phyloP scores from a whole-genome alignment of 1,140 invertebrate species.

The Philotrypesis tridentata region DNA sequence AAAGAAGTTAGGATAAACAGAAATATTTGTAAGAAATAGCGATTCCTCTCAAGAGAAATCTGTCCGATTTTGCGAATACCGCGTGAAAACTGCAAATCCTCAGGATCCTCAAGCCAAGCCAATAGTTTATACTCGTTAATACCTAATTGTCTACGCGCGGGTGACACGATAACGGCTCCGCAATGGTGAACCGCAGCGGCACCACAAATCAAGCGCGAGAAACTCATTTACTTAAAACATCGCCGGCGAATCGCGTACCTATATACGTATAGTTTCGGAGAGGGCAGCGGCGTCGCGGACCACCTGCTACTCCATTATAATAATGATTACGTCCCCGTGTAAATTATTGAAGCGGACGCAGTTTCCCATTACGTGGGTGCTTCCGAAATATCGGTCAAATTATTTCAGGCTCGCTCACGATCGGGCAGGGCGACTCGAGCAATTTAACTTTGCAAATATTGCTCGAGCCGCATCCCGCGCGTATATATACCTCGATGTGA shows the following conservation, averaged over 20 bases:
- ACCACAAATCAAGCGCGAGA: constrained; percentile 66
- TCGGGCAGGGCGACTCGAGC: neutral
- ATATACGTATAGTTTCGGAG: constrained; percentile 43
- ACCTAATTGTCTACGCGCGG: constrained; percentile 59
- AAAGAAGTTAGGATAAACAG: no score
- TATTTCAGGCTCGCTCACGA: constrained; percentile 25
- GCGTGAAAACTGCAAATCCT: no score
- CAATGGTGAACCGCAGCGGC: constrained; percentile 7
- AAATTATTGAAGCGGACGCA: constrained; percentile 59
- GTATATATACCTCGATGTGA: no score
- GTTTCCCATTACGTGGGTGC: constrained; percentile 24
- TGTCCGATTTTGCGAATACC: no score
- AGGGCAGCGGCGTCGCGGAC: constrained; percentile 34
- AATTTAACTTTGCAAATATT: constrained; percentile 45
- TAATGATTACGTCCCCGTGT: constrained; percentile 66
- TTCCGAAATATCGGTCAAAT: constrained; percentile 43
- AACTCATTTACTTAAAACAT: constrained; percentile 69
- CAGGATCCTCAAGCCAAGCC: no score
- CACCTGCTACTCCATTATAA: constrained; percentile 71
- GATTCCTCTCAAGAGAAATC: no score
- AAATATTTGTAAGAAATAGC: no score
- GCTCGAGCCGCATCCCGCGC: neutral
- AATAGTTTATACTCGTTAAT: constrained; percentile 56
- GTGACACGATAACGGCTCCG: constrained; percentile 45
- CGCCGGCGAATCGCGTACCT: constrained; percentile 52